Evolutionary conservation across 2,888 invertebrate genomes (phyloP).

Genomic region (Cyaniris semiargus): DNA sequence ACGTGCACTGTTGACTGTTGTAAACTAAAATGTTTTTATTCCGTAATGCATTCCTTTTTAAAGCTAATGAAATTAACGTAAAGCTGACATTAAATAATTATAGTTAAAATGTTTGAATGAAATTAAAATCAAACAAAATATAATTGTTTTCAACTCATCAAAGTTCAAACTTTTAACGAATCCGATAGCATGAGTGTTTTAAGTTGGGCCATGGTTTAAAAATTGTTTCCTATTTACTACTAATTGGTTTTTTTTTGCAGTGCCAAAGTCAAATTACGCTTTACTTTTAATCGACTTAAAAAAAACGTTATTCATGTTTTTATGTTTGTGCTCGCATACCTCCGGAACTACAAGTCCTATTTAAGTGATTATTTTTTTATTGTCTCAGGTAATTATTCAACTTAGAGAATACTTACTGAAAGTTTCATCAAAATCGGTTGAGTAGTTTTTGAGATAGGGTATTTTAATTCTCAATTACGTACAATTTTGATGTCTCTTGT

Average conservation of each 20-base stretch:
- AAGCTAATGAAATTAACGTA: background rate
- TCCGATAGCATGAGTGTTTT: background rate
- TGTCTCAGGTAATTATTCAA: too few relatives aligned
- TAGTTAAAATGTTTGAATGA: background rate
- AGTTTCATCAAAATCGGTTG: too few relatives aligned
- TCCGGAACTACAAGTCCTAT: too few relatives aligned
- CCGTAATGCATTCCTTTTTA: background rate
- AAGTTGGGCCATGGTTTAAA: background rate
- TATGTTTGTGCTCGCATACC: too few relatives aligned
- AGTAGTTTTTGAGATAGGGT: too few relatives aligned
- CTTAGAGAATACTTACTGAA: too few relatives aligned
- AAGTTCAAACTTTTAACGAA: constrained; percentile 21
- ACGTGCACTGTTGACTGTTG: background rate
- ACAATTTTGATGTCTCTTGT: too few relatives aligned
- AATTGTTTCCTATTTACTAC: background rate
- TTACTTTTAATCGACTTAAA: background rate
- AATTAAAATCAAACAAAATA: background rate
- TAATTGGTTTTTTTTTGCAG: background rate
- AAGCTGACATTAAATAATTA: background rate
- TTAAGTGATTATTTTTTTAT: too few relatives aligned
- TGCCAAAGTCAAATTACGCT: background rate
- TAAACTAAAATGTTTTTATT: constrained; percentile 5
- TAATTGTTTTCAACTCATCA: background rate
- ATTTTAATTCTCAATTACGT: too few relatives aligned
- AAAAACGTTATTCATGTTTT: too few relatives aligned